These are phyloP conservation scores for Netelia inedita DNA, from an alignment of 2,888 invertebrate species.

Conservation along the genomic window DNA sequence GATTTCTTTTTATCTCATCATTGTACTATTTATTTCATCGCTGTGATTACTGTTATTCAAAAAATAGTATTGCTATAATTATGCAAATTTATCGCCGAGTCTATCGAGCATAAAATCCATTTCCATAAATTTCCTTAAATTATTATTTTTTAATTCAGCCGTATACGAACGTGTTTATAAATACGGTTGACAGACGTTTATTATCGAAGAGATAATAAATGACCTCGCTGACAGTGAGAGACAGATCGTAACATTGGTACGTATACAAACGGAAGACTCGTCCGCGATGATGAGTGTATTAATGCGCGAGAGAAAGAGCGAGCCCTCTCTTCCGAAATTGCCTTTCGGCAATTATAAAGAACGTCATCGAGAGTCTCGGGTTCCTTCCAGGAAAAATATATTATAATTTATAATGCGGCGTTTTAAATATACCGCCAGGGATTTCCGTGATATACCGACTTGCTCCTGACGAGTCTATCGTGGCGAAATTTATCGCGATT, in stretches of 20 bases:
- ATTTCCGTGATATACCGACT: constrained; percentile 54
- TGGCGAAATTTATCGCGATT: neutral
- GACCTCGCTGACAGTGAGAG: constrained; percentile 39
- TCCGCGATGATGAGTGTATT: constrained; percentile 49
- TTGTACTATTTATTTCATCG: neutral
- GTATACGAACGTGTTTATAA: neutral
- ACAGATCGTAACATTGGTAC: constrained; percentile 10
- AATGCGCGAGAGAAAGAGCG: constrained; percentile 39
- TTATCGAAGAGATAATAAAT: constrained; percentile 58
- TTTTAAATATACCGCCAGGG: constrained; percentile 37
- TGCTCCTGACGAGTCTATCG: constrained; percentile 55
- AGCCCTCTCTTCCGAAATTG: constrained; percentile 48
- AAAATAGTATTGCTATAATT: neutral
- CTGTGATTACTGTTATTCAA: neutral
- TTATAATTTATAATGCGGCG: constrained; percentile 52
- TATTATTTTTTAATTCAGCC: neutral
- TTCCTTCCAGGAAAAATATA: constrained; percentile 27
- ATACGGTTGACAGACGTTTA: constrained; percentile 35
- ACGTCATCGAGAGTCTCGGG: constrained; percentile 38
- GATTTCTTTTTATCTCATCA: neutral
- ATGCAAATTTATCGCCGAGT: neutral
- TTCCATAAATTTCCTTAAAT: neutral
- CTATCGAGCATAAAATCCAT: neutral
- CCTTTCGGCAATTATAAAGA: constrained; percentile 60
- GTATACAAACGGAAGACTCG: constrained; percentile 15